Conservation (phyloP, 2,797 vertebrate species). For the Alosa sapidissima region DNA sequence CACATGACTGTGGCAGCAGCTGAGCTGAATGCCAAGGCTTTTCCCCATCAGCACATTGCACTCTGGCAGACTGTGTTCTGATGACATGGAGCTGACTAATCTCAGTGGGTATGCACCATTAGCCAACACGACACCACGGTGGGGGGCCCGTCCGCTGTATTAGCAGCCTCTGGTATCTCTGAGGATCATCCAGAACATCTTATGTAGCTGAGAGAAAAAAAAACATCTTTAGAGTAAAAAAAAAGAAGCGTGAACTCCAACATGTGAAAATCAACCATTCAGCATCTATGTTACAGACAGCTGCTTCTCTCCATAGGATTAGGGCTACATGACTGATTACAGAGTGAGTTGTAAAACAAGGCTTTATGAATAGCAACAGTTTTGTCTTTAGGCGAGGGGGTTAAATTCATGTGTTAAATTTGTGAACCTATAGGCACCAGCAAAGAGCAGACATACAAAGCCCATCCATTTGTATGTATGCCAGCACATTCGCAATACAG, state of each 20-base stretch:
- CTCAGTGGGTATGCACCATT: neutral
- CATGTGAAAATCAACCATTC: neutral
- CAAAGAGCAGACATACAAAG: no score
- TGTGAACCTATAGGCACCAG: no score
- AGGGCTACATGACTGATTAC: no score
- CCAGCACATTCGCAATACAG: no score
- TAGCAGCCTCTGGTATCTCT: neutral
- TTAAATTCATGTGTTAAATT: no score
- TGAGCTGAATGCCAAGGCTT: neutral
- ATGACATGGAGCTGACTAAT: conserved; percentile 6
- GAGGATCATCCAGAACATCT: neutral
- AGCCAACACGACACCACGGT: neutral
- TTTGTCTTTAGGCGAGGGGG: no score
- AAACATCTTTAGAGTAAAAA: neutral
- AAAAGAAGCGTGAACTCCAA: neutral
- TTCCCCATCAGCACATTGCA: neutral
- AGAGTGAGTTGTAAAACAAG: no score
- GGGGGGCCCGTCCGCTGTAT: neutral
- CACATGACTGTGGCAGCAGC: neutral
- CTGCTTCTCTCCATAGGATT: neutral
- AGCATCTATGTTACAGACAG: neutral
- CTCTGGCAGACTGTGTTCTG: neutral
- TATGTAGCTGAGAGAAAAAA: neutral
- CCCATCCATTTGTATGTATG: no score
- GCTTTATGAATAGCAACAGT: no score